Conservation (phyloP, 2,888 invertebrate genomes). For the Pseudeuparius sepicola region DNA sequence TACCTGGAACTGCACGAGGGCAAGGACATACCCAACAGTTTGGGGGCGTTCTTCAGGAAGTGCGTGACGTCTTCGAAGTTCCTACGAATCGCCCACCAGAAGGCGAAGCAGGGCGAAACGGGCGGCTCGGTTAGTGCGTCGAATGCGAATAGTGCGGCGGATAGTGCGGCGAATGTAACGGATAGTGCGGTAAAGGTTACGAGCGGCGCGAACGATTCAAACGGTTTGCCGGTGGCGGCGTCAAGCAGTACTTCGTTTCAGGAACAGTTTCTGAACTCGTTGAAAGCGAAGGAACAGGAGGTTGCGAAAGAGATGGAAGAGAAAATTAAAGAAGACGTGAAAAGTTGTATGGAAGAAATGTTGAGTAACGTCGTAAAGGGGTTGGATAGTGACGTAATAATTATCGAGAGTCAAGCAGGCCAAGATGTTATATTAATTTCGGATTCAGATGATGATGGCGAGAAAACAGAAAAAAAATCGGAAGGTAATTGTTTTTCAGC, state of each 20-base stretch:
- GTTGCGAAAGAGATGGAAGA: constrained; percentile 7
- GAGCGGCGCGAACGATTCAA: constrained; percentile 6
- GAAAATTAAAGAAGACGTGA: constrained; percentile 19
- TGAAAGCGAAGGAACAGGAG: not conserved
- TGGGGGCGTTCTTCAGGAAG: constrained; percentile 50
- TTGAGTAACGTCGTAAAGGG: constrained; percentile 18
- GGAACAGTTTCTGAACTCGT: constrained; percentile 23
- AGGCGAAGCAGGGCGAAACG: not conserved
- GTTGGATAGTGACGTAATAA: constrained; percentile 5
- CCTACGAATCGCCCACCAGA: constrained; percentile 16
- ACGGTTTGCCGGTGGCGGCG: constrained; percentile 11
- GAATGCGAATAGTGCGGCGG: not conserved
- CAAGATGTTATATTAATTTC: constrained; percentile 28
- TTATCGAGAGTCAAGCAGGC: constrained; percentile 15
- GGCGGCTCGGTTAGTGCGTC: constrained; percentile 3
- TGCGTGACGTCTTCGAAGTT: constrained; percentile 36
- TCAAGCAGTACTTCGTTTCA: constrained; percentile 22
- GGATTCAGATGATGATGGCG: constrained; percentile 24
- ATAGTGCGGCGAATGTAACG: not conserved
- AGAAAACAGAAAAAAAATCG: constrained; percentile 2
- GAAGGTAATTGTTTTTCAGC: too few relatives aligned
- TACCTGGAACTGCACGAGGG: constrained; percentile 69
- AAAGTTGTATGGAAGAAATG: constrained; percentile 23
- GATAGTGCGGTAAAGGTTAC: not conserved
- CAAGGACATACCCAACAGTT: constrained; percentile 50